Conservation (phyloP, 2,113 vertebrate species). For the Hystrix brachyura region DNA sequence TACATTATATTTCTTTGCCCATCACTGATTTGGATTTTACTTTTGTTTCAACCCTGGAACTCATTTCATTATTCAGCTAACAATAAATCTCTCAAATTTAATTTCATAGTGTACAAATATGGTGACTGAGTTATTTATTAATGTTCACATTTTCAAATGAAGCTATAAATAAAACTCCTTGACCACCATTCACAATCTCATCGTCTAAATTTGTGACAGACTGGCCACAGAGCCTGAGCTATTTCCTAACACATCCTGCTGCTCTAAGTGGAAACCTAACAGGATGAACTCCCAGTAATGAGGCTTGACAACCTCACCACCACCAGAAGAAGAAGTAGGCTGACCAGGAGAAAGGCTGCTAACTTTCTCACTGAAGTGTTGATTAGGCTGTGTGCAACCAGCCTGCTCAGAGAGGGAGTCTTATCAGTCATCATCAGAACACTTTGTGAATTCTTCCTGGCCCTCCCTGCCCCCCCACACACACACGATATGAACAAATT, state of each 20-base stretch:
- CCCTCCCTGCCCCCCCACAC: background rate
- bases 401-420: background rate
- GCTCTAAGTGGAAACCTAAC: slow-evolving; percentile 62
- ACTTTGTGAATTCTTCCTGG: background rate
- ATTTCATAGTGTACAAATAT: background rate
- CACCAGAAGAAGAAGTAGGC: slow-evolving; percentile 38
- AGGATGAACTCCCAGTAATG: slow-evolving; percentile 68
- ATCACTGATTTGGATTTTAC: slow-evolving; percentile 36
- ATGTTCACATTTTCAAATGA: slow-evolving; percentile 49
- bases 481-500: background rate
- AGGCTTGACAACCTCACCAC: slow-evolving; percentile 61
- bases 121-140: slow-evolving; percentile 19
- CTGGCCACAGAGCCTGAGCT: slow-evolving; percentile 14
- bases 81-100: slow-evolving; percentile 47
- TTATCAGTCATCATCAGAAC: slow-evolving; percentile 26
- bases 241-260: slow-evolving; percentile 52
- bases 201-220: slow-evolving; percentile 48
- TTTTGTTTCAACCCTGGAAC: slow-evolving; percentile 53
- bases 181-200: background rate
- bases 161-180: slow-evolving; percentile 60
- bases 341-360: slow-evolving; percentile 45
- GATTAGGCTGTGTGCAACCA: slow-evolving; percentile 35
- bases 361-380: slow-evolving; percentile 65
- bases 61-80: slow-evolving; percentile 40
- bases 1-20: background rate